A percentile compares a stretch with the other conserved stretches of the same genome.
These are phyloP conservation scores for Meles meles DNA, from an alignment of 2,113 vertebrate species.

Conservation along the genomic window DNA sequence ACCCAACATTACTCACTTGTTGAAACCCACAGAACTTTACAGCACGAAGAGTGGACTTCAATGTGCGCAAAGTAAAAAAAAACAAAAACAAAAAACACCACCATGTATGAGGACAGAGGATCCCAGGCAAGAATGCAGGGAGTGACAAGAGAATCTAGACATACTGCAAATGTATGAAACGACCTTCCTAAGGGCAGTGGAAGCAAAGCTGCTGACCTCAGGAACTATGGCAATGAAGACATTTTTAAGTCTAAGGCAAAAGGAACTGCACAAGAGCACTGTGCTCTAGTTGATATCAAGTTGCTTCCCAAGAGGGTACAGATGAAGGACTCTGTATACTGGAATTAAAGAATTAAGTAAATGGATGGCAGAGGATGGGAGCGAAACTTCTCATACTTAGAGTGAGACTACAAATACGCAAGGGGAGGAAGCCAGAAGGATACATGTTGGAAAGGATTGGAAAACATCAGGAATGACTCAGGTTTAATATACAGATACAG, in stretches of 20 bases:
- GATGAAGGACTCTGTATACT: neutral
- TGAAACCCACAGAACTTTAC: neutral
- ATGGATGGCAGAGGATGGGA: neutral
- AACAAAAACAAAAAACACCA: neutral
- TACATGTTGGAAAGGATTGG: neutral
- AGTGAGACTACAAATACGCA: neutral
- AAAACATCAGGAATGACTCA: neutral
- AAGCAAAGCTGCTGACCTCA: neutral
- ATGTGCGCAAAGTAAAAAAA: neutral
- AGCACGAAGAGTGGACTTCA: neutral
- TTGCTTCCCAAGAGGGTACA: neutral
- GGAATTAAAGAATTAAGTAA: neutral
- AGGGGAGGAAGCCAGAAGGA: neutral
- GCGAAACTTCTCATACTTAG: neutral
- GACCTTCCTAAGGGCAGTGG: neutral
- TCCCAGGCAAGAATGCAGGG: neutral
- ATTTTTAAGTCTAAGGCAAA: neutral
- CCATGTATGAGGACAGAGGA: neutral
- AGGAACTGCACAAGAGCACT: neutral
- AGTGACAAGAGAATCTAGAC: neutral
- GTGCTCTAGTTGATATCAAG: neutral
- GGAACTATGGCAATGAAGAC: neutral
- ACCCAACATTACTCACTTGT: neutral
- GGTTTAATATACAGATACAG: neutral
- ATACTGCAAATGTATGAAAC: neutral